phyloP scores from a whole-genome alignment of 2,888 invertebrate genomes.

The Callyntrura guangdongensis region DNA sequence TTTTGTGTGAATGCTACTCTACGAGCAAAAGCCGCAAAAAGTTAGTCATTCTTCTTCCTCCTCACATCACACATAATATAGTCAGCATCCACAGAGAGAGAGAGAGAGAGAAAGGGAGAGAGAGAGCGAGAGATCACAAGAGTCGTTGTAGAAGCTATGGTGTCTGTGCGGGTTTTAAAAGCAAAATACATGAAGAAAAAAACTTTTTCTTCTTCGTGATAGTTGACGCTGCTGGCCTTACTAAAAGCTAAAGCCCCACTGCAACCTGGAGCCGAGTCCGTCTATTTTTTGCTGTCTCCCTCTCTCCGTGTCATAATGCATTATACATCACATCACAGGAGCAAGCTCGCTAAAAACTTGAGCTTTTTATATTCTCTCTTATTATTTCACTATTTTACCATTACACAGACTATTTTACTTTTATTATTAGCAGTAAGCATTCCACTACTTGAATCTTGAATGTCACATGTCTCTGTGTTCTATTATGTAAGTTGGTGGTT shows the following conservation, averaged over 20 bases:
- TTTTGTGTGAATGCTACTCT: slow-evolving; percentile 32
- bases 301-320: slow-evolving; percentile 10
- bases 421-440: background rate
- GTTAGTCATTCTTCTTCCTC: slow-evolving; percentile 6
- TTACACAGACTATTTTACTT: background rate
- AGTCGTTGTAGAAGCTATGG: background rate
- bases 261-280: background rate
- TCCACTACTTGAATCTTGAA: background rate
- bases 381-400: too few species aligned
- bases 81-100: background rate
- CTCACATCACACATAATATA: background rate
- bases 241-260: background rate
- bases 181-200: background rate
- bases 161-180: too few species aligned
- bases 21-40: slow-evolving; percentile 59
- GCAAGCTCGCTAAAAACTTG: background rate
- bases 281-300: background rate
- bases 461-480: background rate
- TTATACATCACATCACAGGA: background rate
- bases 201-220: background rate
- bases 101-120: background rate
- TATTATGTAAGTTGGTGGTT: background rate
- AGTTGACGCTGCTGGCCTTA: background rate
- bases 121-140: background rate
- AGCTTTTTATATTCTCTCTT: background rate